phyloP scores from a whole-genome alignment of 1,140 invertebrate species.

The Cydia fagiglandana region DNA sequence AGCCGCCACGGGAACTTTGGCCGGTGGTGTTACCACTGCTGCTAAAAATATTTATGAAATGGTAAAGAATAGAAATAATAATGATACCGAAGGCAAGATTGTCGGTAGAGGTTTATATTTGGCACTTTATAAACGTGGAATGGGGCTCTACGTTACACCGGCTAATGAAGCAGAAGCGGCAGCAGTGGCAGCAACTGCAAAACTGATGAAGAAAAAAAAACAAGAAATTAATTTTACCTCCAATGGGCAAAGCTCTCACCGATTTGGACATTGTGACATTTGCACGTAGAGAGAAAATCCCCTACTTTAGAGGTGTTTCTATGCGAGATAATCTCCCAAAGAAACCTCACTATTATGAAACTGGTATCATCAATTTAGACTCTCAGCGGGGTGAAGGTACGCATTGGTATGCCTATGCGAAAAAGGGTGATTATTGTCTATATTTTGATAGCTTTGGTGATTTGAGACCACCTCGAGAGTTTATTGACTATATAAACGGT shows the following conservation, averaged over 20 bases:
- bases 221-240: background rate
- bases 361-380: background rate
- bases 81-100: background rate
- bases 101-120: background rate
- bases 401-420: background rate
- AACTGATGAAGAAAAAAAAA: background rate
- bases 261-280: background rate
- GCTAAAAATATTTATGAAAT: constrained; percentile 9
- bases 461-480: background rate
- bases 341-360: background rate
- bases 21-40: background rate
- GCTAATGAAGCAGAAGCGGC: too few species aligned
- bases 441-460: constrained; percentile 15
- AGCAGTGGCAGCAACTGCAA: too few species aligned
- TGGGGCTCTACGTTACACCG: background rate
- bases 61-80: background rate
- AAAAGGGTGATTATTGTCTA: background rate
- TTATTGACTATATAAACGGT: background rate
- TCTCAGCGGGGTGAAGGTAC: background rate
- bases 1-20: background rate
- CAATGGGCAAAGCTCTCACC: background rate
- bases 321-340: background rate
- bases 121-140: background rate
- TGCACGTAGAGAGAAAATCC: background rate
- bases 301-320: background rate